phyloP scores from a whole-genome alignment of 1,140 invertebrate species.

The Drosophila baimaii region DNA sequence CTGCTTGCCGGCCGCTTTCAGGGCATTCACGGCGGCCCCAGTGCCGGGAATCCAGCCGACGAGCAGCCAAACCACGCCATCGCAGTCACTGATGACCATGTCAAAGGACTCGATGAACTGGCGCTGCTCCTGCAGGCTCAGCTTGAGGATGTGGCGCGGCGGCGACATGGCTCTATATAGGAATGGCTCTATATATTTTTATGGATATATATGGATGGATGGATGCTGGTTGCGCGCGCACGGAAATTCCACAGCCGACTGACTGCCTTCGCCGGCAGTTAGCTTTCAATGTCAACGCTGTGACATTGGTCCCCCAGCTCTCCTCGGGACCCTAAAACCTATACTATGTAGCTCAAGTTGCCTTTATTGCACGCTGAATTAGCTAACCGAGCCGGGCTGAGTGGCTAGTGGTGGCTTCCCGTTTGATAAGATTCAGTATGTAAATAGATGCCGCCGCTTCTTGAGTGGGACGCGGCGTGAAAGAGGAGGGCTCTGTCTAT shows the following conservation, averaged over 20 bases:
- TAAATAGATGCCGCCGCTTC: conserved; percentile 44
- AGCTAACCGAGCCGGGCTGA: conserved; percentile 24
- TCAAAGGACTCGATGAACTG: conserved; percentile 74
- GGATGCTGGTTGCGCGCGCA: conserved; percentile 72
- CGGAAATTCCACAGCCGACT: conserved; percentile 53
- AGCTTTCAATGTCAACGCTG: conserved; percentile 71
- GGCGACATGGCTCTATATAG: conserved; percentile 49
- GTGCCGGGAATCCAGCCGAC: conserved; percentile 85
- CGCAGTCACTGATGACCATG: conserved; percentile 68
- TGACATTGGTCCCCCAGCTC: conserved; percentile 51
- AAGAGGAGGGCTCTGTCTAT: conserved; percentile 9
- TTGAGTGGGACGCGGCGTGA: conserved; percentile 5
- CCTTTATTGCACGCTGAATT: conserved; percentile 44
- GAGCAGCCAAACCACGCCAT: conserved; percentile 73
- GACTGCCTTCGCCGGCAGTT: conserved; percentile 45
- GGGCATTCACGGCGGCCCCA: conserved; percentile 85
- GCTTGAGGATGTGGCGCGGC: conserved; percentile 70
- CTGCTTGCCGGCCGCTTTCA: conserved; percentile 88
- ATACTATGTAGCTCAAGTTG: conserved; percentile 1
- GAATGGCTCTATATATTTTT: too few relatives aligned
- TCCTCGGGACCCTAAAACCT: conserved; percentile 12
- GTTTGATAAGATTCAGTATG: conserved; percentile 56
- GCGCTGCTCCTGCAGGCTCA: conserved; percentile 62
- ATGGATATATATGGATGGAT: conserved; percentile 6
- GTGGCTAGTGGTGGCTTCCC: conserved; percentile 24